Conservation (phyloP, 2,888 invertebrate species). For the Mallateleia sp. region DNA sequence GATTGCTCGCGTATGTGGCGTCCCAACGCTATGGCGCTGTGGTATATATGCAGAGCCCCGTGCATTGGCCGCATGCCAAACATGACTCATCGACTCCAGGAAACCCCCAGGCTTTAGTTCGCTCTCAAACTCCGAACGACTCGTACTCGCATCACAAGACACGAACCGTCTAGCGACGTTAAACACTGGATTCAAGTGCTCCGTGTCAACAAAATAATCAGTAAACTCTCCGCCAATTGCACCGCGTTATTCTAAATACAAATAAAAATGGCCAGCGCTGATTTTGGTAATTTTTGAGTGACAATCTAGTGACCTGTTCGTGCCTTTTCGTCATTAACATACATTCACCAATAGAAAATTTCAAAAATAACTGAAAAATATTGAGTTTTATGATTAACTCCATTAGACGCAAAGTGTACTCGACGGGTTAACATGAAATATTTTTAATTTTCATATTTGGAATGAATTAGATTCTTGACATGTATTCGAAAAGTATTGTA, state of each 20-base stretch:
- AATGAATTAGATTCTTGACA: too few species aligned
- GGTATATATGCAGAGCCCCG: conserved; percentile 67
- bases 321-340: background rate
- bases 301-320: background rate
- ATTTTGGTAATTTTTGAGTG: conserved; percentile 57
- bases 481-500: too few species aligned
- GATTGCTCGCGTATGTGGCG: conserved; percentile 66
- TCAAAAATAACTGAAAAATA: too few species aligned
- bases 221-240: background rate
- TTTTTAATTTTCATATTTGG: too few species aligned
- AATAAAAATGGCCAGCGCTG: conserved; percentile 48
- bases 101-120: conserved; percentile 86
- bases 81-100: conserved; percentile 88
- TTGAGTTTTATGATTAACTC: too few species aligned
- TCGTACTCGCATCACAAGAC: conserved; percentile 52
- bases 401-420: too few species aligned
- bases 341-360: background rate
- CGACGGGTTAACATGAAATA: too few species aligned
- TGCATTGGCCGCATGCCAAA: conserved; percentile 87
- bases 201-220: conserved; percentile 49
- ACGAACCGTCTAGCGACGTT: conserved; percentile 53
- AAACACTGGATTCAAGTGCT: conserved; percentile 54
- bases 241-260: background rate
- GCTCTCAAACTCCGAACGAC: conserved; percentile 83
- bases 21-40: conserved; percentile 69